Evolutionary conservation across 2,888 invertebrate genomes (phyloP), one percentile per base, ranked within the genome.

Genomic region (Diarsia rubi): DNA sequence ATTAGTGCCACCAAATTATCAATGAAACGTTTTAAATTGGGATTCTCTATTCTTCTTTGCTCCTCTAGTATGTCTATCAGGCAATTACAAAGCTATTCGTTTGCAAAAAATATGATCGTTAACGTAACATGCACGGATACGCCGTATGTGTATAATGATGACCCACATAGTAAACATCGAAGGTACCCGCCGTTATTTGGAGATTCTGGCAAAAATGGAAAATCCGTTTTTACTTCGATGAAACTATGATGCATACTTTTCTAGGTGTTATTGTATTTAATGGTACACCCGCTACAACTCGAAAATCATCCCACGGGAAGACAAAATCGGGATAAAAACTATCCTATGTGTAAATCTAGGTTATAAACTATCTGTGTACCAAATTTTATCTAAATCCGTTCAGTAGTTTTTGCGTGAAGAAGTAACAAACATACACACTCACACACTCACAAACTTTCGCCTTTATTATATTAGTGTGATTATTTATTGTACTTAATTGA

Each of bases 81-180:
- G 59, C 67, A 65, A 60, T 64, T 49, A 80, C 24, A 44, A 68
- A 62, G 44, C 42, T 71, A 78, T 69, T 24, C 45, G 44, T 66
- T 78, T 73, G 65, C 57, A 59, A 63, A 63, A 72, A 45, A 78
- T 31, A 72, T 16, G 31, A 31, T 78, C 65, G 68, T 72, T 82
- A 78, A 77, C 66, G 63, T 82, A 71, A 68, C 78, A 60, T 75
- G 78, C 49, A 47, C 31, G 78, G 63, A 69, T 59, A 66, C 62
- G 37, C 42, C 27, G 14, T 66, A 57, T 1, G 37, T 31, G 8
- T 45, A n/a, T 63, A 42, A 76, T 54, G 14, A 76, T 54, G 14
- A 6, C 24, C n/a, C 31, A 59, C n/a, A 47, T 12, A 42, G 24
- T 62, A 45, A 52, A 52, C 21, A 44, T 11, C 44, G 62, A 31